Base-by-base conservation (phyloP, 2,797 vertebrate species). In the Acomys russatus region DNA sequence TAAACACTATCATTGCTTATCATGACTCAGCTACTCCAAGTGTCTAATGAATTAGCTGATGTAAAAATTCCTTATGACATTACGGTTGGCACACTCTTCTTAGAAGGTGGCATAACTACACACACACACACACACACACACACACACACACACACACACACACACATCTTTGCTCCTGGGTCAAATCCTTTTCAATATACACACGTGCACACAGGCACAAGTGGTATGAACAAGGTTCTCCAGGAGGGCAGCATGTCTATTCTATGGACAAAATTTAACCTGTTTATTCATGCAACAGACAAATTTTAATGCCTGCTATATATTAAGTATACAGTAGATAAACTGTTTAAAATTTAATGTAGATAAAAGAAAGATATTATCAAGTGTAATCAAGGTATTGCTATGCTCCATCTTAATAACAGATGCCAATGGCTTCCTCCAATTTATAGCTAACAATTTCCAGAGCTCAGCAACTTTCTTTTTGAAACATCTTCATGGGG, bases 321-420 rank as follows among this genome's bases (percentile, higher is more conserved):
- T 86, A 54, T 44, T 25, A 86, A n/a, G 33, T 15, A 70, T 54
- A 54, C 54, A 86, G 30, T 33, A 23, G 44, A 51, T 54, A 70
- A 49, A 18, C 49, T 70, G 44, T 70, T 86, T 86, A 86, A 86
- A 86, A n/a, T 86, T 54, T 86, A 86, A 86, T 86, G 83, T 44
- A 86, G 64, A 54, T 70, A 70, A 70, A 44, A 70, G 64, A 86
- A 86, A 54, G 66, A 51, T 85, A 70, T 70, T 86, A 54, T 70
- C 64, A 70, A 70, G 49, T 54, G 12, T 30, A 86, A 54, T 23
- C 49, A 70, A 86, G 64, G 64, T 70, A 54, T 54, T 70, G 64
- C 64, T 70, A 23, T 86, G 20, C 22, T 76, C 56, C 18, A 23
- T 63, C 87, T 74, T 88, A 63, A 76, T 63, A 88, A n/a, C 28